These are phyloP conservation scores for Gastrophysa polygoni DNA, from an alignment of 2,888 invertebrate species.

Conservation along the genomic window DNA sequence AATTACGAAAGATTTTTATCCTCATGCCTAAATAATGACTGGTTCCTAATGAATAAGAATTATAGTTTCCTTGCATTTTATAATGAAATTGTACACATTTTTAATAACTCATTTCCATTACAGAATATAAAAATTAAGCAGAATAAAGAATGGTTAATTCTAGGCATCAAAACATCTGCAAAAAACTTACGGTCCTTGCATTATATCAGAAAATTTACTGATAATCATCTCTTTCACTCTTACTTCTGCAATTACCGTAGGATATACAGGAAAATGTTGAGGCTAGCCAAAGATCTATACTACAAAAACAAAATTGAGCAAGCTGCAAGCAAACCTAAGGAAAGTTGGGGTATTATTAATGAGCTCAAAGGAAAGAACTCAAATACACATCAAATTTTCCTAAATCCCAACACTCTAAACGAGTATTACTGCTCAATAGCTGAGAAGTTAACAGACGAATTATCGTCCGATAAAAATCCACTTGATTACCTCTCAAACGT, in stretches of 20 bases:
- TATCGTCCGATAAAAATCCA: background rate
- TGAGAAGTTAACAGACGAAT: background rate
- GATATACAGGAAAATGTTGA: background rate
- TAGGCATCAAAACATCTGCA: background rate
- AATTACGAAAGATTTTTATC: background rate
- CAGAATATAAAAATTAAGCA: background rate
- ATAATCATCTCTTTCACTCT: constrained; percentile 1
- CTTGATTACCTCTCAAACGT: constrained; percentile 3
- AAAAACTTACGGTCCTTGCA: background rate
- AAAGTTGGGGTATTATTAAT: background rate
- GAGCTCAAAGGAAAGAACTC: background rate
- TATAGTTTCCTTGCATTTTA: background rate
- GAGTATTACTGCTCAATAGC: constrained; percentile 1
- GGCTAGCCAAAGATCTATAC: background rate
- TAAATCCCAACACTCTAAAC: background rate
- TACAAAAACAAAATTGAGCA: background rate
- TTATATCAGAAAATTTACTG: background rate
- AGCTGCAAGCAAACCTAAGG: background rate
- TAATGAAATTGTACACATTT: background rate
- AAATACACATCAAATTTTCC: background rate
- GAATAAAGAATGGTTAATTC: background rate
- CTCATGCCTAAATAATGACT: background rate
- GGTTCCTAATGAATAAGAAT: background rate
- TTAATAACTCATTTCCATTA: background rate
- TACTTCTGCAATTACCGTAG: background rate